Conservation (phyloP, 2,797 vertebrate species). For the Rhynchotus rufescens region DNA sequence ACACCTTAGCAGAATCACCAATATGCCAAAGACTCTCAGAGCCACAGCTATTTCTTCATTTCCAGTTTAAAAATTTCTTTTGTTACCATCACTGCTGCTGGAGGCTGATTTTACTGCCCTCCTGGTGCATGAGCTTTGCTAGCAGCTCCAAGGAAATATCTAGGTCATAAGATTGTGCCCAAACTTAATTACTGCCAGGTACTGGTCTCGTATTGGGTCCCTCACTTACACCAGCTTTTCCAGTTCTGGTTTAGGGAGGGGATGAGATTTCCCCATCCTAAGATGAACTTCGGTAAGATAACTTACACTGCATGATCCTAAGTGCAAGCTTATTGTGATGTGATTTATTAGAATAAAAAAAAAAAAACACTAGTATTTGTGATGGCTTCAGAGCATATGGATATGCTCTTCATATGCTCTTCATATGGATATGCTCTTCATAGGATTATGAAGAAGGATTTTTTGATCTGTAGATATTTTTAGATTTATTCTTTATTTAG, state of each 20-base stretch:
- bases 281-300: neutral
- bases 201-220: neutral
- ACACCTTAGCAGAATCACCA: neutral
- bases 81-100: neutral
- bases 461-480: neutral
- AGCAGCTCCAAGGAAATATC: neutral
- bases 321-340: neutral
- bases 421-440: too few species aligned
- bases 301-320: neutral
- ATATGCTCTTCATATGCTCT: too few species aligned
- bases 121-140: neutral
- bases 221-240: neutral
- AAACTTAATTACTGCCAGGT: too few species aligned
- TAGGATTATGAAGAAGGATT: neutral
- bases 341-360: neutral
- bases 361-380: neutral
- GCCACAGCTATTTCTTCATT: neutral
- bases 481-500: neutral
- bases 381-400: neutral
- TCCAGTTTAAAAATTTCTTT: neutral
- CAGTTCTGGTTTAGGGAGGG: neutral
- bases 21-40: neutral
- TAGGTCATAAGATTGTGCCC: too few species aligned
- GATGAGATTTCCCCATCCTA: neutral
- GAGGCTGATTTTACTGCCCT: neutral